These are phyloP conservation scores for Thereuonema tuberculata DNA, from an alignment of 1,140 invertebrate species.

Conservation along the genomic window DNA sequence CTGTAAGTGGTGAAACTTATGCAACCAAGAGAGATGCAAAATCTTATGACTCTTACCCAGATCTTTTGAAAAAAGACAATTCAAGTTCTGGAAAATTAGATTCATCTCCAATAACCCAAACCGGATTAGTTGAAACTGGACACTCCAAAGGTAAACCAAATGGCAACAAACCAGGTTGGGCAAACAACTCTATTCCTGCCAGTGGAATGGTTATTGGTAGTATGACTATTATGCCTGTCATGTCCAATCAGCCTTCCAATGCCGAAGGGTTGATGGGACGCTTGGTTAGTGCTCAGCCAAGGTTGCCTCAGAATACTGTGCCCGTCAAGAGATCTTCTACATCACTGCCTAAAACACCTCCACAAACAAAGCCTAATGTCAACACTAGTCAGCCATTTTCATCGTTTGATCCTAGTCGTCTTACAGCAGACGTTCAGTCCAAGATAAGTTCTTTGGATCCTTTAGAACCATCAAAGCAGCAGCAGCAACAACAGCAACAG, in stretches of 20 bases:
- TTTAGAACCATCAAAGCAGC: neutral
- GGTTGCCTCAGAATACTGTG: neutral
- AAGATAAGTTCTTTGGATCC: slow-evolving; percentile 1
- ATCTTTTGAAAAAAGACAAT: no score
- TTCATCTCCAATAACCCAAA: no score
- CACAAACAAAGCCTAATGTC: neutral
- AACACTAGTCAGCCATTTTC: neutral
- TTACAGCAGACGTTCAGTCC: slow-evolving; percentile 5
- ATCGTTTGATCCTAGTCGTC: slow-evolving; percentile 6
- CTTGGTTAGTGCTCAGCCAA: neutral
- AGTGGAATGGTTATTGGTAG: neutral
- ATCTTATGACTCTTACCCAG: no score
- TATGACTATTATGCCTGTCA: slow-evolving; percentile 4
- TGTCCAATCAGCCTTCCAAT: neutral
- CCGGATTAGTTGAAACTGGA: no score
- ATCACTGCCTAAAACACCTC: neutral
- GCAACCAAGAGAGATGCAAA: no score
- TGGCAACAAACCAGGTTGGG: no score
- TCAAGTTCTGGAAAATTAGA: no score
- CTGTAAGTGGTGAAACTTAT: no score
- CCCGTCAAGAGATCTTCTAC: neutral
- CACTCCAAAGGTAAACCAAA: no score
- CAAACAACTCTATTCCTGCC: neutral
- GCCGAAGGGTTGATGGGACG: neutral
- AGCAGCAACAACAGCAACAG: neutral